Evolutionary conservation across 2,113 vertebrate species (phyloP).

Genomic region (Leptobrachium leishanense): DNA sequence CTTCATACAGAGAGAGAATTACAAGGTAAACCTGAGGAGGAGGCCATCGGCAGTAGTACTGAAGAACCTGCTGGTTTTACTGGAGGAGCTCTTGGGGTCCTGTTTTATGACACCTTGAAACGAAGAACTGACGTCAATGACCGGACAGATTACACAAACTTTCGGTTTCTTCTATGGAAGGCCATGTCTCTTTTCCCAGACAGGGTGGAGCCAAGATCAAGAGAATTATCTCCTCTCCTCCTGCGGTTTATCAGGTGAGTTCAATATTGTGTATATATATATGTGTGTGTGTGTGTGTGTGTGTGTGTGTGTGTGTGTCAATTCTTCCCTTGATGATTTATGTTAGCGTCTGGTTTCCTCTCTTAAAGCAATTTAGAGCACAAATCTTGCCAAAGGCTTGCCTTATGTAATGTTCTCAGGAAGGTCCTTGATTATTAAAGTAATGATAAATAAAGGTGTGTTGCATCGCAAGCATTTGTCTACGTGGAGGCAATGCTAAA

Average conservation of each 20-base stretch:
- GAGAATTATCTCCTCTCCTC: constrained; percentile 89
- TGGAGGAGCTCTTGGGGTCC: constrained; percentile 66
- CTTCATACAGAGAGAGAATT: constrained; percentile 79
- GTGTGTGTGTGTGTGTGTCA: too few relatives aligned
- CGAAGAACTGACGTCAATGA: constrained; percentile 64
- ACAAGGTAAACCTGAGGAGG: constrained; percentile 58
- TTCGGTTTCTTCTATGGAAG: constrained; percentile 86
- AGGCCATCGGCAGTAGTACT: constrained; percentile 42
- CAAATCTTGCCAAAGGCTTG: too few relatives aligned
- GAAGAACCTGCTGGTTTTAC: constrained; percentile 63
- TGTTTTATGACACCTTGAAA: constrained; percentile 77
- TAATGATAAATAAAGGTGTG: too few relatives aligned
- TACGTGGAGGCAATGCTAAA: too few relatives aligned
- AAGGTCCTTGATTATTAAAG: too few relatives aligned
- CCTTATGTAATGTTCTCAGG: too few relatives aligned
- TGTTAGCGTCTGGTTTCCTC: too few relatives aligned
- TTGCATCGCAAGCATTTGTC: too few relatives aligned
- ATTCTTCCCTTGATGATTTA: too few relatives aligned
- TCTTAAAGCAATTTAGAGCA: too few relatives aligned
- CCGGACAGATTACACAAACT: constrained; percentile 88
- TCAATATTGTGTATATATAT: neutral
- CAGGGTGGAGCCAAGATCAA: constrained; percentile 85
- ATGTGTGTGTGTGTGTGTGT: too few relatives aligned
- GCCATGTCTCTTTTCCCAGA: constrained; percentile 85
- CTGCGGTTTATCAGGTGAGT: constrained; percentile 87